Base-by-base conservation (phyloP, 2,888 invertebrate species). In the Thera britannica region DNA sequence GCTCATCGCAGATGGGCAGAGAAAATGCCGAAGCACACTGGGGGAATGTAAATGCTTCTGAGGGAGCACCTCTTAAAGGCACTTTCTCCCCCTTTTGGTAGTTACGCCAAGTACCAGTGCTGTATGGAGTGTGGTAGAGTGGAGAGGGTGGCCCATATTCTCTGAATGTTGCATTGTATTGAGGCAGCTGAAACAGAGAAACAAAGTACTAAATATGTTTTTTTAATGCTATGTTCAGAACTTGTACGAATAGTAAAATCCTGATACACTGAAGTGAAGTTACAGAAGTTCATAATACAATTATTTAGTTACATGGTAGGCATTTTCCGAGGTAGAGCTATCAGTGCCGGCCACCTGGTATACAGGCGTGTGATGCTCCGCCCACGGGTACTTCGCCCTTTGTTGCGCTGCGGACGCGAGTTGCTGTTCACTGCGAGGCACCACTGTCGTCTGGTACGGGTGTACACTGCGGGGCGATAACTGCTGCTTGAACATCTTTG, bases 391-490 rank as follows among this genome's bases (percentile, higher is more conserved):
- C 79, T 94, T 93, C 2, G 88, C 85, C 75, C 94, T 88, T 84
- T 93, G 92, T 84, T 92, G 90, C 11, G 90, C 81, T 35, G 94
- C 93, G n/a, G 90, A 84, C 41, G 84, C 82, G 68, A 90, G 86
- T 72, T 94, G 94, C 59, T 92, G 90, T 62, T 93, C 92, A 75
- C 89, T 93, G 12, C 94, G 83, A 9, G 93, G 89, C 41, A 94
- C 90, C 48, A 94, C 86, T 3, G 94, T 94, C 4, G 94, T 94
- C 79, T 94, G 94, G 73, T 94, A 94, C 3, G 94, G 94, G 72
- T 93, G 93, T 51, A 93, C 89, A 73, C 89, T 92, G 54, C 93
- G 86, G 3, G 92, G 90, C 11, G 94, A 88, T 51, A 90, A 71
- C 77, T 93, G 93, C 80, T 93, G 93, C 79, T 93, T 94, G 74